Evolutionary conservation across 2,888 invertebrate species (phyloP).

Genomic region (Imbricaverruca yamaguchii): DNA sequence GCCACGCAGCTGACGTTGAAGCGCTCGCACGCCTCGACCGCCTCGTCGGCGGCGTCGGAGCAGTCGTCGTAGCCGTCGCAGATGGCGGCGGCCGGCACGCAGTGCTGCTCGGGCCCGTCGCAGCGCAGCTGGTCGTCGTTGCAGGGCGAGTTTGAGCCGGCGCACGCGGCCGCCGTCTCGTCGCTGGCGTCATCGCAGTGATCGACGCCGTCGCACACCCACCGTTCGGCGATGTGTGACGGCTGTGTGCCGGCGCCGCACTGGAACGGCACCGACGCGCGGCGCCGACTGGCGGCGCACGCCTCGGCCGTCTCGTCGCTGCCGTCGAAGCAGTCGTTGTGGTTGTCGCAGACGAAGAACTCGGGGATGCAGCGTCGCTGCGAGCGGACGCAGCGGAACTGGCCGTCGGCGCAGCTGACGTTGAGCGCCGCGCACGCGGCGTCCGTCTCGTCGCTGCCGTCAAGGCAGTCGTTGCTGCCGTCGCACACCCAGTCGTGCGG

Average conservation of each 20-base stretch:
- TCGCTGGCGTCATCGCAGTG: slow-evolving; percentile 62
- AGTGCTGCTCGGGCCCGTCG: slow-evolving; percentile 67
- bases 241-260: slow-evolving; percentile 43
- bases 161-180: not conserved
- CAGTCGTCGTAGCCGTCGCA: slow-evolving; percentile 33
- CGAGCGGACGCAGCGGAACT: slow-evolving; percentile 70
- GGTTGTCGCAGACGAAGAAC: slow-evolving; percentile 92
- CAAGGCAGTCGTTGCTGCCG: slow-evolving; percentile 82
- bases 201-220: not conserved
- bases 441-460: slow-evolving; percentile 65
- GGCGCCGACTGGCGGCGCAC: not conserved
- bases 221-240: not conserved
- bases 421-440: slow-evolving; percentile 53
- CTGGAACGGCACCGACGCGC: not conserved
- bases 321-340: slow-evolving; percentile 94
- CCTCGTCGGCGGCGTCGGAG: slow-evolving; percentile 26
- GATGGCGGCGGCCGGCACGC: slow-evolving; percentile 29
- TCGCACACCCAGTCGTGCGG: slow-evolving; percentile 90
- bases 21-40: not conserved
- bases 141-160: slow-evolving; percentile 46
- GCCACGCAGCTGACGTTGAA: not conserved
- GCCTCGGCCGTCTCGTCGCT: slow-evolving; percentile 69
- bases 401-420: slow-evolving; percentile 81
- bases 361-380: slow-evolving; percentile 84
- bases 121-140: slow-evolving; percentile 91